These are phyloP conservation scores for Pangasius macronema DNA, from an alignment of 2,797 vertebrate species.

Conservation along the genomic window DNA sequence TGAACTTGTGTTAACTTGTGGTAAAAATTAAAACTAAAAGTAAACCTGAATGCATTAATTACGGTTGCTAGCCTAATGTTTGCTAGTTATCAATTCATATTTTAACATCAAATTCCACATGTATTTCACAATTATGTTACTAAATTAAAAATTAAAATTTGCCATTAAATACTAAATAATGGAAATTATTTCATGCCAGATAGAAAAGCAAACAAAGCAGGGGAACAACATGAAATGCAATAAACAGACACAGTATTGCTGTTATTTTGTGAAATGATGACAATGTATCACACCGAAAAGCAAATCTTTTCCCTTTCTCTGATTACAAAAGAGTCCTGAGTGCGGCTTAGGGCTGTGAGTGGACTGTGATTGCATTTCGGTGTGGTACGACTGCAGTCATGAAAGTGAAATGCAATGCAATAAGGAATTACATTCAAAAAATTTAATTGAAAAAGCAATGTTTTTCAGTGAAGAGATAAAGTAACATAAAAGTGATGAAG, in stretches of 20 bases:
- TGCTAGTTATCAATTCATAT: no score
- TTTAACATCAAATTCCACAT: background rate
- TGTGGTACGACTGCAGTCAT: background rate
- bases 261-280: background rate
- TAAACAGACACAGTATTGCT: background rate
- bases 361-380: background rate
- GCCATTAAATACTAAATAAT: background rate
- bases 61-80: background rate
- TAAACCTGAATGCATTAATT: background rate
- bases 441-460: background rate
- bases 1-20: background rate
- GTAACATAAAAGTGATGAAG: background rate
- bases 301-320: background rate
- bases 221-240: background rate
- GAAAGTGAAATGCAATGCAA: background rate
- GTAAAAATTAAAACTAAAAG: background rate
- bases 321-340: background rate
- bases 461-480: background rate
- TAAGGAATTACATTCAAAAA: background rate
- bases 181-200: no score
- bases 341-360: background rate
- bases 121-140: background rate
- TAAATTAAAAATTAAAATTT: background rate
- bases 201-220: background rate
- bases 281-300: background rate